phyloP scores from a whole-genome alignment of 1,140 invertebrate species.

The Pararge aegeria region DNA sequence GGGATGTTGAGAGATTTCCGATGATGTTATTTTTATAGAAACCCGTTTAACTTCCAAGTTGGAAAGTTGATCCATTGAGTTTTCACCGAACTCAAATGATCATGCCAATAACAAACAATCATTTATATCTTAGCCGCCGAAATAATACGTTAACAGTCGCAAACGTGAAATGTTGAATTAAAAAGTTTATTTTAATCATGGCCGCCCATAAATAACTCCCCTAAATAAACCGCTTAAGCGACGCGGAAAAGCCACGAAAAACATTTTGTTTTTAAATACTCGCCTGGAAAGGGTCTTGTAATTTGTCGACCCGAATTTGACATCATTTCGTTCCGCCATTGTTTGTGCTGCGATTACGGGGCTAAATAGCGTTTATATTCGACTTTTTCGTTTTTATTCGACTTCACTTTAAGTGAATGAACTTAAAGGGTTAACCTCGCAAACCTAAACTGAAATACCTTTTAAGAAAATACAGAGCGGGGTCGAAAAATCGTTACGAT shows the following conservation, averaged over 20 bases:
- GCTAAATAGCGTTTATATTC: constrained; percentile 65
- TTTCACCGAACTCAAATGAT: too few relatives aligned
- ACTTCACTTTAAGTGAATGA: constrained; percentile 49
- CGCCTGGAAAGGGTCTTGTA: constrained; percentile 66
- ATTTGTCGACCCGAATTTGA: constrained; percentile 71
- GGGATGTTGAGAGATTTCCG: too few relatives aligned
- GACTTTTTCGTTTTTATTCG: constrained; percentile 64
- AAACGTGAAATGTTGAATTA: constrained; percentile 15
- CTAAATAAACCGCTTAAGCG: constrained; percentile 34
- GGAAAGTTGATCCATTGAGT: too few relatives aligned
- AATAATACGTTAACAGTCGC: background rate
- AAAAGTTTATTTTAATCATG: constrained; percentile 28
- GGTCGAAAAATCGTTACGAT: constrained; percentile 33
- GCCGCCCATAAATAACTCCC: constrained; percentile 27
- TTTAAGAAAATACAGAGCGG: constrained; percentile 37
- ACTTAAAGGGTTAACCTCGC: constrained; percentile 63
- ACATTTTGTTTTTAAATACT: constrained; percentile 64
- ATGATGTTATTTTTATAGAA: too few relatives aligned
- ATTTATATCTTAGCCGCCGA: background rate
- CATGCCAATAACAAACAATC: background rate
- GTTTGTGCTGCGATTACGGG: constrained; percentile 70
- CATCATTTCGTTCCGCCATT: constrained; percentile 67
- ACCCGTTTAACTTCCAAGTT: too few relatives aligned
- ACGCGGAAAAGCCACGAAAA: constrained; percentile 39
- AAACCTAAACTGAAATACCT: constrained; percentile 54